These are phyloP conservation scores for Camelus bactrianus DNA, from an alignment of 2,113 vertebrate species.

Conservation along the genomic window DNA sequence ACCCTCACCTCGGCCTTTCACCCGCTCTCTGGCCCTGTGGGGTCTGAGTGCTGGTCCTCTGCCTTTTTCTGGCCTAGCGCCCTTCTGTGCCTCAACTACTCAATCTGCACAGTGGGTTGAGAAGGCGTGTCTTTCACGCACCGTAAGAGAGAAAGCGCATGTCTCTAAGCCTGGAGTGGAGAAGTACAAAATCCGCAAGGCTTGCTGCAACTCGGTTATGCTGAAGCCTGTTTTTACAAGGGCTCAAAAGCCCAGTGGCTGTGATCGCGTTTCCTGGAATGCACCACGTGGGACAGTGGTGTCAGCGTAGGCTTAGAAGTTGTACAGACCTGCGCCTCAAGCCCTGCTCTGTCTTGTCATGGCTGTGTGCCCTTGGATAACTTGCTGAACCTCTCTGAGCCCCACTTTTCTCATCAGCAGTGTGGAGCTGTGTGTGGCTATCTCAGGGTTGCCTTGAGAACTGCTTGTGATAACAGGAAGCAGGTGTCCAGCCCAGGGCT, in stretches of 20 bases:
- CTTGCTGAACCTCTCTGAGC: neutral
- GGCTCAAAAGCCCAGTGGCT: neutral
- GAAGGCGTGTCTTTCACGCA: neutral
- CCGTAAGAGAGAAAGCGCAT: neutral
- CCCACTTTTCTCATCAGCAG: neutral
- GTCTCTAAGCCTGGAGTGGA: neutral
- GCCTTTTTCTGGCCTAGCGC: neutral
- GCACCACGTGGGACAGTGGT: fast-evolving
- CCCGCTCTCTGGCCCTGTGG: neutral
- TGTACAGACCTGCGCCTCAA: neutral
- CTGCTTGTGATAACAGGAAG: fast-evolving
- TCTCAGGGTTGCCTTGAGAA: neutral
- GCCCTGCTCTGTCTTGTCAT: neutral
- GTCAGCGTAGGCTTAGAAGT: neutral
- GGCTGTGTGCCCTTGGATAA: neutral
- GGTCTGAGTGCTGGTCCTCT: neutral
- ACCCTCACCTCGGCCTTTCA: neutral
- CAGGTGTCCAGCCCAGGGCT: neutral
- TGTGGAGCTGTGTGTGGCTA: neutral
- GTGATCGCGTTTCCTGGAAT: neutral
- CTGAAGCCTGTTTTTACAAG: neutral
- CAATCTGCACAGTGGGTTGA: neutral
- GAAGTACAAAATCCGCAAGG: neutral
- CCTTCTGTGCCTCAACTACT: neutral
- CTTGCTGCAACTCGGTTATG: no score